Base-by-base conservation (phyloP, 2,113 vertebrate genomes). In the Panurus biarmicus region DNA sequence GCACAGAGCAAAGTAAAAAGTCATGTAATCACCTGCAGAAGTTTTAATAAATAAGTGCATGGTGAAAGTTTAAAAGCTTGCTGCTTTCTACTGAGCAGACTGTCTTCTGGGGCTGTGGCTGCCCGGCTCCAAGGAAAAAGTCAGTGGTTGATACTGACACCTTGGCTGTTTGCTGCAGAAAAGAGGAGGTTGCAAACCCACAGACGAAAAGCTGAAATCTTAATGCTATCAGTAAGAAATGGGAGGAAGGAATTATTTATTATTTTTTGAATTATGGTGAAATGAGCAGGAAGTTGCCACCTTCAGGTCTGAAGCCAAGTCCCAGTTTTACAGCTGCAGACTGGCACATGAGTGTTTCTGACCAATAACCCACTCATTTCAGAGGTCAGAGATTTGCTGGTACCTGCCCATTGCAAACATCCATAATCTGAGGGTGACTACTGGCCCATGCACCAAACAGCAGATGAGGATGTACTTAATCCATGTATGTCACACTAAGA, bases 201-300 rank as follows among this genome's bases (percentile, higher is more conserved):
- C 80, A 76, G 54, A 92, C n/a, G 44, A 70, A 89, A 85, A 85
- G 86, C n/a, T 90, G 83, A 84, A 92, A 75, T 75, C 65, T 73
- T 87, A 75, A 60, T 21, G 53, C 48, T 64, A 35, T 78, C 94
- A 92, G 21, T 82, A 92, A 89, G 50, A 64, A 89, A 90, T 8
- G 12, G 42, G 53, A 89, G 53, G 36, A 69, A 92, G 28, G 53
- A 75, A 91, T 92, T 85, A 21, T 82, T n/a, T n/a, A n/a, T n/a
- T n/a, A n/a, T n/a, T n/a, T n/a, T n/a, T n/a, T n/a, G 53, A 75
- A 91, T 92, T 85, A 21, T 82, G 23, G 48, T 17, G 56, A 87
- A 89, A 87, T 18, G 29, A 70, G 48, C 90, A 91, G 85, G 67
- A 91, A 90, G 31, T 72, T 85, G 8, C 33, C 64, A 87, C 56